These are phyloP conservation scores for Galleria mellonella DNA, from an alignment of 1,140 invertebrate species.

Conservation along the genomic window DNA sequence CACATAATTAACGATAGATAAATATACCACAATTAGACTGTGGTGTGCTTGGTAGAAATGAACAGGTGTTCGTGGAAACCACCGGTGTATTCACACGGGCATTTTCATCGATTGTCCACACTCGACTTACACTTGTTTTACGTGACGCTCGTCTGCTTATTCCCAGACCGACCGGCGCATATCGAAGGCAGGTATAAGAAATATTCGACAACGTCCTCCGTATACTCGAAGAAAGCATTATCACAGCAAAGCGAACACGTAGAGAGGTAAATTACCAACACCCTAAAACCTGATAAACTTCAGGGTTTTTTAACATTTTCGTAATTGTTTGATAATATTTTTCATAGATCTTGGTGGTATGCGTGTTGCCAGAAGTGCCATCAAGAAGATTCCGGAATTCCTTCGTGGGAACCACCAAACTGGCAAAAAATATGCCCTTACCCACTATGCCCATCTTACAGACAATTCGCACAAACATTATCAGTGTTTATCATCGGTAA, in stretches of 20 bases:
- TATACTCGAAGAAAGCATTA: slow-evolving; percentile 65
- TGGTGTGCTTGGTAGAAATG: background rate
- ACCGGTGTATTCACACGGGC: slow-evolving; percentile 21
- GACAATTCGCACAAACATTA: slow-evolving; percentile 83
- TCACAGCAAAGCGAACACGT: slow-evolving; percentile 65
- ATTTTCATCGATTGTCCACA: slow-evolving; percentile 29
- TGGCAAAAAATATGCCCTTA: slow-evolving; percentile 87
- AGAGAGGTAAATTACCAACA: slow-evolving; percentile 57
- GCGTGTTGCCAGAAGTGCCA: slow-evolving; percentile 82
- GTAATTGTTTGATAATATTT: slow-evolving; percentile 16
- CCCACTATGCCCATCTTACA: slow-evolving; percentile 86
- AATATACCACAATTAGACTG: too few species aligned
- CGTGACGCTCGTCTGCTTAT: slow-evolving; percentile 22
- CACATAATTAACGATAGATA: too few species aligned
- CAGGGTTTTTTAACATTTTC: background rate
- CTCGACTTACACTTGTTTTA: slow-evolving; percentile 12
- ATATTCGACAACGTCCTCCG: slow-evolving; percentile 64
- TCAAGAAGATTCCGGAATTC: slow-evolving; percentile 77
- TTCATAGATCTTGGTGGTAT: slow-evolving; percentile 82
- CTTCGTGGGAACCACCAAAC: slow-evolving; percentile 84
- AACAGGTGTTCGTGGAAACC: slow-evolving; percentile 7
- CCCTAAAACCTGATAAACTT: too few species aligned
- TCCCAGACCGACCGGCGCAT: slow-evolving; percentile 57
- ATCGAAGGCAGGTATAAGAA: slow-evolving; percentile 68
- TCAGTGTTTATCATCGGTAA: slow-evolving; percentile 80